Conservation (phyloP, 2,888 invertebrate genomes). For the Drosophila vallismaia region DNA sequence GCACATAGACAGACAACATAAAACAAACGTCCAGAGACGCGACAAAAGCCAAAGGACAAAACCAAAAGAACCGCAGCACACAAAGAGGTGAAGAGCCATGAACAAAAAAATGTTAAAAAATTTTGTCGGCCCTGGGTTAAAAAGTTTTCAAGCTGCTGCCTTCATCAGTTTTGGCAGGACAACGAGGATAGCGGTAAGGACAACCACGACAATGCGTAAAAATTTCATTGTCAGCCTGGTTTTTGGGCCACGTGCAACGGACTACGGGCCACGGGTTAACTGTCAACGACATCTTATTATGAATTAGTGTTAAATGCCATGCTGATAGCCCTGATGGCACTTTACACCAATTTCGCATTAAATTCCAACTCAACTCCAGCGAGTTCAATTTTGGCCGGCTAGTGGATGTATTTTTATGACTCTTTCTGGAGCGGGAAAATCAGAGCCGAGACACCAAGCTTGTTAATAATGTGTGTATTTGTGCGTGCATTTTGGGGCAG, state of each 20-base stretch:
- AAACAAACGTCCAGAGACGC: constrained; percentile 71
- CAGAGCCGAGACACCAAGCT: constrained; percentile 68
- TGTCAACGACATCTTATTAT: constrained; percentile 81
- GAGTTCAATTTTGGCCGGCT: constrained; percentile 46
- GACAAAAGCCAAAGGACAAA: constrained; percentile 67
- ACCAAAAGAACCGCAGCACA: constrained; percentile 63
- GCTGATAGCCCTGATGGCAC: constrained; percentile 70
- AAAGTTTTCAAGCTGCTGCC: constrained; percentile 61
- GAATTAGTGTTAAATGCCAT: constrained; percentile 80
- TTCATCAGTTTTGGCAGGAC: constrained; percentile 60
- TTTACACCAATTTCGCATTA: constrained; percentile 64
- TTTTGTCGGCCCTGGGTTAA: constrained; percentile 26
- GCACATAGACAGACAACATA: constrained; percentile 68
- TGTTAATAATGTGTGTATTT: constrained; percentile 64
- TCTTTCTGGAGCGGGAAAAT: constrained; percentile 50
- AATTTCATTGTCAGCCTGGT: constrained; percentile 69
- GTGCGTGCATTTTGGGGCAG: constrained; percentile 28
- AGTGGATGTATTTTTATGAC: constrained; percentile 76
- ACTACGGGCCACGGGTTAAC: constrained; percentile 67
- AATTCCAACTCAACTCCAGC: constrained; percentile 42
- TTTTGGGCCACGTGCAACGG: constrained; percentile 44
- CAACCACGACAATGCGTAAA: constrained; percentile 46
- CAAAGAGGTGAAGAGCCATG: constrained; percentile 46
- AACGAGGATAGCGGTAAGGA: constrained; percentile 38
- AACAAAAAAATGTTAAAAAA: constrained; percentile 41